Conservation (phyloP, 2,113 vertebrate genomes). For the Pseudonaja textilis region DNA sequence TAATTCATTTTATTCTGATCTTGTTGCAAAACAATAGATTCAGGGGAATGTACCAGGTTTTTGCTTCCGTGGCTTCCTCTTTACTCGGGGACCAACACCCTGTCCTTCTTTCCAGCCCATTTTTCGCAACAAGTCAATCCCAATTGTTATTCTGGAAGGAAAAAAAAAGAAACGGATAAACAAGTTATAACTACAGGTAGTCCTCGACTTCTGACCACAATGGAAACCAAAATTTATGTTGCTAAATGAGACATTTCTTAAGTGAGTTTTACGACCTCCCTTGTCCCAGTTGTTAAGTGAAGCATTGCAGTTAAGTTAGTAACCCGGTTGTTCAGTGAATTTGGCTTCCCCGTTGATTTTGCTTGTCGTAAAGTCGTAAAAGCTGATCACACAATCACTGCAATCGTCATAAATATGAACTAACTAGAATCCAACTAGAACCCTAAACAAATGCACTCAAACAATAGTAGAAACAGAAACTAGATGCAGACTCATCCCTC, state of each 20-base stretch:
- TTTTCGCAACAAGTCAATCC: constrained; percentile 85
- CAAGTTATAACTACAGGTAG: not conserved
- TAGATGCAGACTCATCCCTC: not conserved
- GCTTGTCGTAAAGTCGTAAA: no score
- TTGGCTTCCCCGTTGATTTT: no score
- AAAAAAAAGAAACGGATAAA: not conserved
- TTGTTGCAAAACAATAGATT: not conserved
- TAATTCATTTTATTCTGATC: not conserved
- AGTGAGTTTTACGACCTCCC: no score
- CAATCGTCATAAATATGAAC: no score
- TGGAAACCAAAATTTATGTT: not conserved
- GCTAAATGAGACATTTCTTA: no score
- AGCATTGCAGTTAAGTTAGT: no score
- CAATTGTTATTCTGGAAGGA: constrained; percentile 80
- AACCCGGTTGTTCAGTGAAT: no score
- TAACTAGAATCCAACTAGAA: not conserved
- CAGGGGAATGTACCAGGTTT: constrained; percentile 67
- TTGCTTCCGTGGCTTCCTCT: constrained; percentile 82
- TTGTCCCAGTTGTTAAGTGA: no score
- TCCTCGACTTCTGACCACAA: not conserved
- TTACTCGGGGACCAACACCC: constrained; percentile 89
- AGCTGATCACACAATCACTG: no score
- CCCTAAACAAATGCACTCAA: not conserved
- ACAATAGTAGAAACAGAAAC: not conserved
- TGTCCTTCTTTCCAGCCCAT: constrained; percentile 98